Base-by-base conservation (phyloP, 2,888 invertebrate species). In the Agonopterix heracliana region DNA sequence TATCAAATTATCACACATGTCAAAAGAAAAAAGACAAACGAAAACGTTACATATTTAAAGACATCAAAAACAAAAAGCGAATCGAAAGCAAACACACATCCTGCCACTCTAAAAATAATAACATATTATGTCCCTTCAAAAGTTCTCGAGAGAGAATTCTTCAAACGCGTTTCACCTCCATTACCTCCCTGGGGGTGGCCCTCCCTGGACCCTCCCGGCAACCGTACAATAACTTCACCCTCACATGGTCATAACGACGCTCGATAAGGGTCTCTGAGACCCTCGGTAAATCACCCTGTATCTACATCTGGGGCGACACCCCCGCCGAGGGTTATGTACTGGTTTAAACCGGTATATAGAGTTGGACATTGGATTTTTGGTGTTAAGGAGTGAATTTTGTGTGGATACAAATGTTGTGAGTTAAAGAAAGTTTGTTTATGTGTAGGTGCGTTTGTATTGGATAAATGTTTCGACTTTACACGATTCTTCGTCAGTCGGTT, bases 191-290 rank as follows among this genome's bases (percentile, higher is more conserved):
- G 59, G 53, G 54, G 52, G 41, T 46, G 50, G 9, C 50, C 48
- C 64, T 63, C 64, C 69, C 61, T 60, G 54, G 61, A 64, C 66
- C 70, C 62, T 62, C 71, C 69, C 65, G 55, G 62, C 64, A 65
- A 63, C 68, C 67, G 73, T 71, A 80, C 80, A 78, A 80, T 81
- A 81, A 78, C 81, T 77, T 74, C 82, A 74, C 85, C 85, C 87
- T 88, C 87, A 88, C 87, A 88, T 88, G 88, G 88, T 88, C 88
- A 88, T 87, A 87, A 87, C 87, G 85, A 81, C 81, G 68, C 77
- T 71, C 77, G 87, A 87, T 87, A 88, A 88, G 88, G 88, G 86
- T 81, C 84, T 75, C 74, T 61, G 68, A 79, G 85, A 78, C 83
- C 83, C 85, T 78, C 82, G 60, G 77, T 86, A 84, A 87, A 84